Evolutionary conservation across 2,113 vertebrate genomes (phyloP).

Genomic region (Spermophilus dauricus): DNA sequence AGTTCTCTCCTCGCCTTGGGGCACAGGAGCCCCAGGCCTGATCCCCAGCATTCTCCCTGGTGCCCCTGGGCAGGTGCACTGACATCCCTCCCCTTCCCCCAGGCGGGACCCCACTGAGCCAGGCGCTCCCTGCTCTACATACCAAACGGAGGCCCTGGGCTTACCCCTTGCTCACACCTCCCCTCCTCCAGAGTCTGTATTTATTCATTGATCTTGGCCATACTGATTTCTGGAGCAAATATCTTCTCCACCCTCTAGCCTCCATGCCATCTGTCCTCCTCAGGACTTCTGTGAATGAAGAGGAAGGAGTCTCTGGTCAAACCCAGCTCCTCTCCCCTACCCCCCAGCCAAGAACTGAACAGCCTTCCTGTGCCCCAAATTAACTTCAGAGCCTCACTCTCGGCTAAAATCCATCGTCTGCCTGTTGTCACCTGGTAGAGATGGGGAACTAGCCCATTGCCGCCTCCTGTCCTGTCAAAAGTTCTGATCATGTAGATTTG

Average conservation of each 20-base stretch:
- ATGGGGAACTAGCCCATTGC: background rate
- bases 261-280: background rate
- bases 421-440: background rate
- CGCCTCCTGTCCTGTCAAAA: background rate
- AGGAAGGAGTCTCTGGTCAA: background rate
- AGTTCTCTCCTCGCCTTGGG: conserved; percentile 58
- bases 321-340: background rate
- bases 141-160: background rate
- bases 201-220: conserved; percentile 66
- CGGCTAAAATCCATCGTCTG: background rate
- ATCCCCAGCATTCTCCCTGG: conserved; percentile 39
- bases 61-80: conserved; percentile 72
- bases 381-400: background rate
- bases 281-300: background rate
- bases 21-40: background rate
- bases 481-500: background rate
- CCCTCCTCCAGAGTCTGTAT: background rate
- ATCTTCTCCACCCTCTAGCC: background rate
- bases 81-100: background rate
- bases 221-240: background rate
- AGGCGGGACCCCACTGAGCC: background rate
- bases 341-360: background rate
- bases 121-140: background rate
- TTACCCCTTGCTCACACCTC: background rate
- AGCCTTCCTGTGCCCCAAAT: background rate